Percentiles rank a stretch among this genome's conserved stretches.
phyloP scores from a whole-genome alignment of 2,797 vertebrate genomes.

The Megaceryle alcyon region DNA sequence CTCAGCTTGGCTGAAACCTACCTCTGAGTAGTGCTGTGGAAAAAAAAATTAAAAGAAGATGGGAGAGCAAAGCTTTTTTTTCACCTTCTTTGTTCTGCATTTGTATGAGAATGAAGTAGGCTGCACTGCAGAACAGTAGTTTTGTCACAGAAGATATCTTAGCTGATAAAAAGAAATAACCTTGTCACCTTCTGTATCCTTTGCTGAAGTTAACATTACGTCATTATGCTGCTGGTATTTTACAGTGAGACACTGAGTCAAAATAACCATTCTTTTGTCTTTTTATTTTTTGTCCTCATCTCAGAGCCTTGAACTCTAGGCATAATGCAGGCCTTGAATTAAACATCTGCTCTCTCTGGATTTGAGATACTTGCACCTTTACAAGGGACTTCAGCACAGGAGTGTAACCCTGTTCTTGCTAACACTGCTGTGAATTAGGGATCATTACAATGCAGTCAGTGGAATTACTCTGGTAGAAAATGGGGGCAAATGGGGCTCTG shows the following conservation, averaged over 20 bases:
- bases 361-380: slow-evolving; percentile 22
- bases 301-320: slow-evolving; percentile 42
- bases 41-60: background rate
- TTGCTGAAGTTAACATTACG: slow-evolving; percentile 38
- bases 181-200: slow-evolving; percentile 60
- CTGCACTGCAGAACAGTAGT: slow-evolving; percentile 24
- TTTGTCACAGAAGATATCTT: slow-evolving; percentile 43
- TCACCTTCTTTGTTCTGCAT: slow-evolving; percentile 27
- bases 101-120: slow-evolving; percentile 43
- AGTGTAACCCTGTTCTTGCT: background rate
- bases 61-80: background rate
- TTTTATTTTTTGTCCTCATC: slow-evolving; percentile 23
- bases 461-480: slow-evolving; percentile 37
- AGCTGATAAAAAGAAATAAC: slow-evolving; percentile 56
- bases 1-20: background rate
- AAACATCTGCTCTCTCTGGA: background rate
- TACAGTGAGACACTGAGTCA: background rate
- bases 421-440: background rate
- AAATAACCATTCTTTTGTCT: slow-evolving; percentile 49
- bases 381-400: background rate
- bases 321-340: slow-evolving; percentile 16
- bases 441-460: slow-evolving; percentile 24
- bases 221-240: slow-evolving; percentile 44
- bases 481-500: slow-evolving; percentile 23
- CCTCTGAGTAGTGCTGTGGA: background rate